Percentiles rank a stretch among this genome's conserved stretches.
phyloP scores from a whole-genome alignment of 1,140 invertebrate species.

The Heterodera schachtii region DNA sequence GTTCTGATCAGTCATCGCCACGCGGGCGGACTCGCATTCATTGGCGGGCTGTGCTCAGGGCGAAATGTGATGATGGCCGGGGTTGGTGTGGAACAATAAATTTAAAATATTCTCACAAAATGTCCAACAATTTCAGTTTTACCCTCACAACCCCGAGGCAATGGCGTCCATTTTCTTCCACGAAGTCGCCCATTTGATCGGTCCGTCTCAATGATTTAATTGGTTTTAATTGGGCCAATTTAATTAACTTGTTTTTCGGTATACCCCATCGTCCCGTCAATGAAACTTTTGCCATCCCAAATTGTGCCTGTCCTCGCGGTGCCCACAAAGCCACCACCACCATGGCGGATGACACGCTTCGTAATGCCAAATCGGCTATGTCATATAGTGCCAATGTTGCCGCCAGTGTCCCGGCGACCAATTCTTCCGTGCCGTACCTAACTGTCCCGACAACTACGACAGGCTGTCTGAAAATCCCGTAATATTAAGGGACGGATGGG shows the following conservation, averaged over 20 bases:
- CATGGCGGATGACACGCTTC: not conserved
- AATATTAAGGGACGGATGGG: slow-evolving; percentile 8
- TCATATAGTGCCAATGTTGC: slow-evolving; percentile 16
- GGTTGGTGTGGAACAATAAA: slow-evolving; percentile 18
- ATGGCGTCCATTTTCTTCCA: slow-evolving; percentile 65
- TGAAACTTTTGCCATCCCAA: slow-evolving; percentile 55
- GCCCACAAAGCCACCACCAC: slow-evolving; percentile 1
- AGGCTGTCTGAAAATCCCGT: slow-evolving; percentile 60
- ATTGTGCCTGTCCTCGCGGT: slow-evolving; percentile 47
- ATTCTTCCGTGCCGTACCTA: slow-evolving; percentile 2
- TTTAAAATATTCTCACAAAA: slow-evolving; percentile 9
- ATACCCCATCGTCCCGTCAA: slow-evolving; percentile 51
- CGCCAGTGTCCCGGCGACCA: not conserved
- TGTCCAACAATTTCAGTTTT: slow-evolving; percentile 48
- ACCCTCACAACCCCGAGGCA: slow-evolving; percentile 61
- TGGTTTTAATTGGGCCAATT: not conserved
- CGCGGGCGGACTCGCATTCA: slow-evolving; percentile 61
- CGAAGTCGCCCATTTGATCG: slow-evolving; percentile 57
- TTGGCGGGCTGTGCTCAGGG: slow-evolving; percentile 54
- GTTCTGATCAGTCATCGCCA: slow-evolving; percentile 59
- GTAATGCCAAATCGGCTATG: not conserved
- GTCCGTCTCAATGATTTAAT: not conserved
- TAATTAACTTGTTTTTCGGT: slow-evolving; percentile 53
- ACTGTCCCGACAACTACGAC: not conserved
- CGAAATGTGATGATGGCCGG: slow-evolving; percentile 60